Percentiles rank a stretch among this genome's conserved stretches.
phyloP scores from a whole-genome alignment of 2,113 vertebrate species.

The Pelusios castaneus region DNA sequence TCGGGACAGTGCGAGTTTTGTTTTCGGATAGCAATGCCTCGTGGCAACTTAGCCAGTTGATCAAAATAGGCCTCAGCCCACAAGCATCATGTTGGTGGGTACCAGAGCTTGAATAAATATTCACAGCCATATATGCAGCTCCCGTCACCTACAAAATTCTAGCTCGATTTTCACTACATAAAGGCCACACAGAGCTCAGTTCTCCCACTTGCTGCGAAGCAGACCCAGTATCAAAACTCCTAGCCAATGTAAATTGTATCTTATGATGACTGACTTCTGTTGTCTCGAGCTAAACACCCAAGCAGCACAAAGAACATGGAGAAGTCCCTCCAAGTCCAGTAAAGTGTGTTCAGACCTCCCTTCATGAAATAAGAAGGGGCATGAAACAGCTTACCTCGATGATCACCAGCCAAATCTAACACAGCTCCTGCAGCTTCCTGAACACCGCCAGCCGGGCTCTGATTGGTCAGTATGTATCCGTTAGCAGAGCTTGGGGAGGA shows the following conservation, averaged over 20 bases:
- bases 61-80: neutral
- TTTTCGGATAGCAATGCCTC: neutral
- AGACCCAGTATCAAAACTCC: neutral
- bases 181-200: accelerated
- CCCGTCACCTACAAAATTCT: neutral
- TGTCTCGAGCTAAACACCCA: neutral
- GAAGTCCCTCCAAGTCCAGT: neutral
- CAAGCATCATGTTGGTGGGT: accelerated
- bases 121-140: neutral
- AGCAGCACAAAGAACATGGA: neutral
- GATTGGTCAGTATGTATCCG: slow-evolving; percentile 88
- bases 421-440: slow-evolving; percentile 77
- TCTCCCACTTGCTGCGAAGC: neutral
- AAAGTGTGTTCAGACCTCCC: neutral
- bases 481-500: slow-evolving; percentile 86
- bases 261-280: neutral
- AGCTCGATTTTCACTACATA: neutral
- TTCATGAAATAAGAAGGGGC: neutral
- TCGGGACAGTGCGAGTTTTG: neutral
- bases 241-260: neutral
- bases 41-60: neutral
- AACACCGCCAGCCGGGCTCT: slow-evolving; percentile 68
- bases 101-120: neutral
- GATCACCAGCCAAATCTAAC: slow-evolving; percentile 76
- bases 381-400: slow-evolving; percentile 71